Conservation (phyloP, 2,113 vertebrate genomes). For the Stercorarius parasiticus region DNA sequence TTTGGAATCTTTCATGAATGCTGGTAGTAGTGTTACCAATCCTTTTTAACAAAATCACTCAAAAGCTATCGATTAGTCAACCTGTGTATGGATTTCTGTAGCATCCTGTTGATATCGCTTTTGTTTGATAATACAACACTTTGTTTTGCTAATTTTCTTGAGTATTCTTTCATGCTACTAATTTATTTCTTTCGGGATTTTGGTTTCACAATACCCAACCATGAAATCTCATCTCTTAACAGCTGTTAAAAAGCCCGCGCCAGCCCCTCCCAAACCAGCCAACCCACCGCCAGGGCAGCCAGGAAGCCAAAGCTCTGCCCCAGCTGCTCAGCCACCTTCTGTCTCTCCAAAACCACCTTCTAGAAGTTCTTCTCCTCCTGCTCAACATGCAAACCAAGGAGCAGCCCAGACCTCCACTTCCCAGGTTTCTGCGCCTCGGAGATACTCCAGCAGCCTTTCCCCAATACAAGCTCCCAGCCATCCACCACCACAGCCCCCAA, state of each 20-base stretch:
- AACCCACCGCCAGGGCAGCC: conserved; percentile 87
- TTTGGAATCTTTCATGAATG: not conserved
- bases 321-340: conserved; percentile 75
- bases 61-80: not conserved
- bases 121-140: not conserved
- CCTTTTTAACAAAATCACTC: not conserved
- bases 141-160: not conserved
- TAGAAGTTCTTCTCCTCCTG: conserved; percentile 73
- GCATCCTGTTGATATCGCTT: not conserved
- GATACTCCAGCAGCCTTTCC: conserved; percentile 85
- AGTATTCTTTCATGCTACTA: not conserved
- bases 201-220: not conserved
- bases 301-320: conserved; percentile 67
- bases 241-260: conserved; percentile 95
- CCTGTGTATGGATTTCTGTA: not conserved
- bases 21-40: not conserved
- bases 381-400: conserved; percentile 66
- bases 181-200: not conserved
- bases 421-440: conserved; percentile 79
- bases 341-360: conserved; percentile 78
- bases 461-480: conserved; percentile 91
- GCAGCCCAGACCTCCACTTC: conserved; percentile 34
- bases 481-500: conserved; percentile 91
- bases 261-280: conserved; percentile 90
- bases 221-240: not conserved